Evolutionary conservation across 2,797 vertebrate species (phyloP).

Genomic region (Nasua narica): DNA sequence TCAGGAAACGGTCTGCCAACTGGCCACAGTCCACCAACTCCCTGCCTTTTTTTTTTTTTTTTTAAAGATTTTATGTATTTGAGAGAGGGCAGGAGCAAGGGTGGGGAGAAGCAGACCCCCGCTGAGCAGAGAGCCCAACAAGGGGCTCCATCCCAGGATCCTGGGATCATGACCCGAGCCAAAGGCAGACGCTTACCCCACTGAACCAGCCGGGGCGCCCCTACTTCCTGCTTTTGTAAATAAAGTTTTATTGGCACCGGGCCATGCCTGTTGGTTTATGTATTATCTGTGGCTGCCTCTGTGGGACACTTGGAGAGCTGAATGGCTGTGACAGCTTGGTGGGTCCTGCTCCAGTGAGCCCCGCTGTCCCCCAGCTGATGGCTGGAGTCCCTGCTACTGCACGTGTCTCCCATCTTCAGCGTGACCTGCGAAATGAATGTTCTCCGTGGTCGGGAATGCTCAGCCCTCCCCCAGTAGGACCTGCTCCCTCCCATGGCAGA

Average conservation of each 20-base stretch:
- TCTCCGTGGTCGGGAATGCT: fast-evolving
- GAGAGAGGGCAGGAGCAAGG: not conserved
- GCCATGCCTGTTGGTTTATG: fast-evolving
- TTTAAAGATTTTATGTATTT: not conserved
- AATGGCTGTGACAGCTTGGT: not conserved
- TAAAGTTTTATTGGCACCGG: not conserved
- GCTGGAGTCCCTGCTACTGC: not conserved
- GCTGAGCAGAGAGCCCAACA: not conserved
- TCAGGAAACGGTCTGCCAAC: not conserved
- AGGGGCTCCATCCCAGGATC: not conserved
- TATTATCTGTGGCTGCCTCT: too few relatives aligned
- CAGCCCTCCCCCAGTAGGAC: fast-evolving
- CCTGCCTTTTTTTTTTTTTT: not conserved
- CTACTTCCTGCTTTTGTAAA: not conserved
- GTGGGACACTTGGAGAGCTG: fast-evolving
- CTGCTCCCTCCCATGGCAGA: not conserved
- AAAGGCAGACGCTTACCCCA: not conserved
- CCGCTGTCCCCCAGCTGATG: not conserved
- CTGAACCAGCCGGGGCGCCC: not conserved
- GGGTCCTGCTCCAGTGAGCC: fast-evolving
- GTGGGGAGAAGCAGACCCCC: not conserved
- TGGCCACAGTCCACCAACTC: fast-evolving
- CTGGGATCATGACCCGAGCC: not conserved
- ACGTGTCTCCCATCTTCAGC: fast-evolving
- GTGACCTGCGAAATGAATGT: fast-evolving